Evolutionary conservation across 2,888 invertebrate species (phyloP), one percentile per base, ranked within the genome.

Genomic region (Ormyrus pomaceus): DNA sequence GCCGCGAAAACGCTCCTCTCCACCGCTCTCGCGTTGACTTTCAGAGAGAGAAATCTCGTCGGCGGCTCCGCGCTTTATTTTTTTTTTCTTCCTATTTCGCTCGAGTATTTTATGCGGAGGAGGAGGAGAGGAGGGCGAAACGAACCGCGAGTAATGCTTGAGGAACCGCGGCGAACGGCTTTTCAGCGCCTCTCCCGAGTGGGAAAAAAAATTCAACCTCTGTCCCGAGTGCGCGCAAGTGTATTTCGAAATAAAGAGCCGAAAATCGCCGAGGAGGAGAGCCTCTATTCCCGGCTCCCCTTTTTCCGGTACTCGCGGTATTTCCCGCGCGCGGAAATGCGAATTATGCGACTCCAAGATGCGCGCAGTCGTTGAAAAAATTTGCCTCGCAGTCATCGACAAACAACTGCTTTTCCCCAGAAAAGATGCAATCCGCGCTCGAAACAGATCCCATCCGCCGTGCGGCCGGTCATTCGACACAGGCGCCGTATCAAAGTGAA

Each of bases 191-290:
- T 56, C 34, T 34, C 34, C 55, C 7, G 19, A 34, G 51, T 59
- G 34, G 10, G 50, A 48, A 70, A 59, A 70, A 59, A 58, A 70
- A 69, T 9, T 56, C 68, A 56, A 64, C 9, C 65, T 45, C 50
- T 50, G 48, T 46, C 11, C 19, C 7, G 9, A 55, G 50, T 50
- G 55, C 56, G 13, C 65, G 65, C 10, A 34, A 71, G 51, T 71
- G 34, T 65, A 73, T 73, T 73, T 73, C 65, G 45, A 73, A 64
- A 73, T 66, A 58, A 45, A 65, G 65, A 50, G 58, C 59, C 70
- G 70, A 71, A 71, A 71, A 71, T 71, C 53, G 45, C 9, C 61
- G 61, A n/a, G 61, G 69, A 69, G 58, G 58, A 58, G 69, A 8
- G 58, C 9, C 45, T 45, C 55, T 50, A 11, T 65, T 11, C 45